Evolutionary conservation across 2,113 vertebrate species (phyloP).

Genomic region (Acrocephalus arundinaceus): DNA sequence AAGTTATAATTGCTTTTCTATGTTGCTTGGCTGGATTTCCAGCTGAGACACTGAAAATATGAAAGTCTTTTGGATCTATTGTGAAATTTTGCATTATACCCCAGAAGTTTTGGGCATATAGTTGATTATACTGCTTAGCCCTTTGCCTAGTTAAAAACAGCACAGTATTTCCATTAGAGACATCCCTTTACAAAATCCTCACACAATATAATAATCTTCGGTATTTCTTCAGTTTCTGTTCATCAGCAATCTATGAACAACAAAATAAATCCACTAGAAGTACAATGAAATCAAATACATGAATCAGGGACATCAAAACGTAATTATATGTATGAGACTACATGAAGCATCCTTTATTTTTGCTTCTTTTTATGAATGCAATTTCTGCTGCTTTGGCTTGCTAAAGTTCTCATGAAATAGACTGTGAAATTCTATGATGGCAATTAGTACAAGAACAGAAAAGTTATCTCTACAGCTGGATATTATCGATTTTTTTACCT

Average conservation of each 20-base stretch:
- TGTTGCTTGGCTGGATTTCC: not conserved
- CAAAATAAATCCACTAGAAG: not conserved
- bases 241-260: not conserved
- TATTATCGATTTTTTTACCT: not conserved
- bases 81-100: not conserved
- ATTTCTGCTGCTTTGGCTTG: not conserved
- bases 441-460: not conserved
- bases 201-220: not conserved
- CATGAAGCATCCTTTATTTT: not conserved
- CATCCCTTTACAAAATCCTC: not conserved
- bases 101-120: not conserved
- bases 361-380: not conserved
- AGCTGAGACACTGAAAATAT: not conserved
- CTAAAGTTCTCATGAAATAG: not conserved
- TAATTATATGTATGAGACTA: not conserved
- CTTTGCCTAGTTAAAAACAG: not conserved
- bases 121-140: not conserved
- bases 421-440: not conserved
- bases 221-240: not conserved
- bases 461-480: not conserved
- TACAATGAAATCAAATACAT: not conserved
- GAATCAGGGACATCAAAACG: not conserved
- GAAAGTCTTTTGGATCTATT: not conserved
- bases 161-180: not conserved
- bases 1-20: not conserved